Evolutionary conservation across 2,797 vertebrate genomes (phyloP), one percentile per base, ranked within the genome.

Genomic region (Pangasius macronema): DNA sequence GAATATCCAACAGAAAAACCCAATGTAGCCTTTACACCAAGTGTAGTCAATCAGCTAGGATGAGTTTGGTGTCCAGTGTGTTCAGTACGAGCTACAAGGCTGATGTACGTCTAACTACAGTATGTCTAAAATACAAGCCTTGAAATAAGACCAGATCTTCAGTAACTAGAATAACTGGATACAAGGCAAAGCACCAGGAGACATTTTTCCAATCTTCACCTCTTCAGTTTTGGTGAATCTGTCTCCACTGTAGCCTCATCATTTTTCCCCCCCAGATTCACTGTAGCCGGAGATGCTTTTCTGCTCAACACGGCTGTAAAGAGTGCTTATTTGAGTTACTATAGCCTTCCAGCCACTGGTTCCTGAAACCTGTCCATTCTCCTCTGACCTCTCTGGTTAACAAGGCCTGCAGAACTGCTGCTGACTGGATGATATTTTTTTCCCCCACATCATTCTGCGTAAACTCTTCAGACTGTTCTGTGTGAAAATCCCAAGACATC

Each of bases 1-100:
- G 20, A 77, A 89, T 70, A 81, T 81, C 86, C 57, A 88, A 87
- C 82, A 85, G 84, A 61, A 80, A 79, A 63, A 67, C 88, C 59
- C 67, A 22, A 77, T 85, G 67, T 70, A 22, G 59, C 27, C 16
- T 70, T 55, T 72, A 75, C 70, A 59, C 73, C 65, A 82, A 61
- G 7, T 59, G 13, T 27, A 51, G 14, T 30, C 3, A 10, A 51
- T 51, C 72, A 49, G 2, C n/a, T 8, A n/a, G 18, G 8, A 22
- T 36, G 20, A 4, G 70, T 73, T 46, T 73, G 49, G 16, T 33
- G 75, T 77, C 51, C 36, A 5, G 51, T 22, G 76, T 22, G 13
- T 24, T 22, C 76, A 22, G 10, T 27, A 46, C 22, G 70, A 75
- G 22, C 36, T 70, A 65, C 63, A 30, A 11, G 24, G 27, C 63